A percentile compares a stretch with the other conserved stretches of the same genome.
Evolutionary conservation across 2,888 invertebrate genomes (phyloP).

Genomic region (Drosophila acutilabella): DNA sequence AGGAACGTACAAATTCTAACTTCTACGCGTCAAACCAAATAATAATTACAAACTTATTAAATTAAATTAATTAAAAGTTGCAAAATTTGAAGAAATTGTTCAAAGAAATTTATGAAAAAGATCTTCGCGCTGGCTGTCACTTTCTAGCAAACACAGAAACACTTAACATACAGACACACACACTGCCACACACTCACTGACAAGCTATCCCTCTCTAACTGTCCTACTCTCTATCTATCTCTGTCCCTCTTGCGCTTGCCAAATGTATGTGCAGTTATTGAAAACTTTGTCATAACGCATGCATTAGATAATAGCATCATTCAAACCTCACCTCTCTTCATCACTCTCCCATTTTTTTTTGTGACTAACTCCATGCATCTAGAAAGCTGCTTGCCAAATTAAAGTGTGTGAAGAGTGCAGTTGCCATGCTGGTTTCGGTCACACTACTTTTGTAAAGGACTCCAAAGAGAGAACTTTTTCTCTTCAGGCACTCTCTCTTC

Average conservation of each 20-base stretch:
- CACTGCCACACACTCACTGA: slow-evolving; percentile 32
- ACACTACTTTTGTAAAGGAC: background rate
- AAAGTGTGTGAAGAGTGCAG: background rate
- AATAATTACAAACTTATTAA: background rate
- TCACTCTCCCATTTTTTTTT: background rate
- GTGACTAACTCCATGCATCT: slow-evolving; percentile 1
- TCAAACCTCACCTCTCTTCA: background rate
- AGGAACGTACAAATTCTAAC: slow-evolving; percentile 83
- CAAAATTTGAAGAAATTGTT: slow-evolving; percentile 11
- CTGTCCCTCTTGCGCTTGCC: slow-evolving; percentile 5
- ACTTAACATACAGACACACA: slow-evolving; percentile 8
- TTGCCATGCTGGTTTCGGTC: background rate
- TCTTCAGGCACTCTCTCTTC: background rate
- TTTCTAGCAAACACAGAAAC: slow-evolving; percentile 13
- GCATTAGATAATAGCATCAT: slow-evolving; percentile 28
- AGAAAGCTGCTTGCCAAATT: background rate
- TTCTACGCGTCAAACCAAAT: slow-evolving; percentile 26
- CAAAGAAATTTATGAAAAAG: slow-evolving; percentile 29
- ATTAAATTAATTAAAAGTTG: slow-evolving; percentile 8
- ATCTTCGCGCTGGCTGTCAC: slow-evolving; percentile 57
- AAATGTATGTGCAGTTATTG: slow-evolving; percentile 21
- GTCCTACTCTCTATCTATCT: background rate
- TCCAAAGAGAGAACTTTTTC: background rate
- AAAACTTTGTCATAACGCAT: slow-evolving; percentile 12
- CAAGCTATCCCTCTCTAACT: slow-evolving; percentile 19